Conservation (phyloP, 2,113 vertebrate genomes). For the Labeo catla region DNA sequence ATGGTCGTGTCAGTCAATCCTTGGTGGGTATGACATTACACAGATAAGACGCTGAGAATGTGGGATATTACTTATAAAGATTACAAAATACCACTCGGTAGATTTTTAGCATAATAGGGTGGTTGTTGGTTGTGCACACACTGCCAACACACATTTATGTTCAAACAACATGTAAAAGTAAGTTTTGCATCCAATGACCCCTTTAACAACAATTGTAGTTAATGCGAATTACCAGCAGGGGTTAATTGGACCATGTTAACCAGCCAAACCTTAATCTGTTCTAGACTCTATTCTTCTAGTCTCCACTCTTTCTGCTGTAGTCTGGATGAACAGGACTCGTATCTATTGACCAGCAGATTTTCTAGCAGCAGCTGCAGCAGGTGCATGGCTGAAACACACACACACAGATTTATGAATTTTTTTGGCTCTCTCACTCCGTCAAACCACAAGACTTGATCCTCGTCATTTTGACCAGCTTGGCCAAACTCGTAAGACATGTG, state of each 20-base stretch:
- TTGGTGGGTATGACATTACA: too few species aligned
- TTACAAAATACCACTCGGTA: too few species aligned
- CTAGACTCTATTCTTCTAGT: not conserved
- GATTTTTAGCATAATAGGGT: too few species aligned
- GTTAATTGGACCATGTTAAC: not conserved
- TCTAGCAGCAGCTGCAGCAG: conserved; percentile 19
- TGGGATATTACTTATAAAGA: too few species aligned
- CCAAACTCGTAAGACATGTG: conserved; percentile 39
- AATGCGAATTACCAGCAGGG: too few species aligned
- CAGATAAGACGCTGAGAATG: too few species aligned
- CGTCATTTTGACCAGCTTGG: conserved; percentile 12
- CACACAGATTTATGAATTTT: not conserved
- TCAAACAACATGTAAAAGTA: too few species aligned
- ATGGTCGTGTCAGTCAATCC: too few species aligned
- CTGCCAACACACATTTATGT: too few species aligned
- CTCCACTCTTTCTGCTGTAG: not conserved
- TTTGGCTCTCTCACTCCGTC: not conserved
- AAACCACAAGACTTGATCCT: not conserved
- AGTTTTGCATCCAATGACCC: too few species aligned
- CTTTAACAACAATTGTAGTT: too few species aligned
- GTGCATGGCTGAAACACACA: conserved; percentile 3
- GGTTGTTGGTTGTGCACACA: too few species aligned
- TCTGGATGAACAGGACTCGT: not conserved
- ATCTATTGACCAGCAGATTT: not conserved
- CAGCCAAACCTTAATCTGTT: not conserved